Percentiles rank a stretch among this genome's conserved stretches.
Conservation (phyloP, 2,113 vertebrate genomes). For the Ondatra zibethicus region DNA sequence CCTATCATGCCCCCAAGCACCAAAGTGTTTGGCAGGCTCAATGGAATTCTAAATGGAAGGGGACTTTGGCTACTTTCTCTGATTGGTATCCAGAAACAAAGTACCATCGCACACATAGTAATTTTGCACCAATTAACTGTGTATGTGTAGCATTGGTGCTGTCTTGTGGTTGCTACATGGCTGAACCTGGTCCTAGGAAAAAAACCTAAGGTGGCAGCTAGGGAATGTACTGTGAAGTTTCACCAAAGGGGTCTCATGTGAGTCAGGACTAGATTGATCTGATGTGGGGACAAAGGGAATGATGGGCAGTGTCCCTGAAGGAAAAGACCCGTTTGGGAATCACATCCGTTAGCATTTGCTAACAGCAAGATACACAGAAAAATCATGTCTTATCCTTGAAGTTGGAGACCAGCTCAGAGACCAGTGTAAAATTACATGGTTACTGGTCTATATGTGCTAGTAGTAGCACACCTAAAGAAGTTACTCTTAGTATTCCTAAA, state of each 20-base stretch:
- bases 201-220: neutral
- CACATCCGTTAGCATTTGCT: neutral
- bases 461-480: neutral
- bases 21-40: neutral
- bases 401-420: too few relatives aligned
- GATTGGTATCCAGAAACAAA: neutral
- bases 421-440: neutral
- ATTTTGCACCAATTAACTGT: neutral
- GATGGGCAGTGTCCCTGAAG: neutral
- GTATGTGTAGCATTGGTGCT: neutral
- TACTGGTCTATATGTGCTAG: accelerated
- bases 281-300: neutral
- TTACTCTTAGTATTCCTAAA: accelerated
- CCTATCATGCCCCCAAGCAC: neutral
- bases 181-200: neutral
- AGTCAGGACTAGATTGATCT: neutral
- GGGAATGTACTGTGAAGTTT: accelerated
- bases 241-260: neutral
- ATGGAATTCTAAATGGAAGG: neutral
- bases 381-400: neutral
- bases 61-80: neutral
- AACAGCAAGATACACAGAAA: neutral
- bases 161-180: neutral
- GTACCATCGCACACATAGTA: accelerated
- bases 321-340: neutral